phyloP scores from a whole-genome alignment of 2,888 invertebrate species.

The Cryptophagus acutangulus region DNA sequence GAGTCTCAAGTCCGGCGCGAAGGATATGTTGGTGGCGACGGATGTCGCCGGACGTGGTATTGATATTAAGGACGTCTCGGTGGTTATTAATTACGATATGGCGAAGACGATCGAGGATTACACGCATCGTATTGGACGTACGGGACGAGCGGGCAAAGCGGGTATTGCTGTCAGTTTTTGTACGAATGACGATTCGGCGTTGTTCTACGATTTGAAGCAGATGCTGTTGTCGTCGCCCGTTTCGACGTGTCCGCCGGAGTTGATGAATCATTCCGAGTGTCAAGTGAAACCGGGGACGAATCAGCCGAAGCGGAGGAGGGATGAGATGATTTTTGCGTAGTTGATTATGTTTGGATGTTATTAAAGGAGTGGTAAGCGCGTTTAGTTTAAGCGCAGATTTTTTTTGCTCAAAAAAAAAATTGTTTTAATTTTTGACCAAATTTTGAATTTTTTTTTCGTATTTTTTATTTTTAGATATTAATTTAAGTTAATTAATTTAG shows the following conservation, averaged over 20 bases:
- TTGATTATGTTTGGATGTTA: too few relatives aligned
- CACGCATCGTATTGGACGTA: conserved; percentile 97
- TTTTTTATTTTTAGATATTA: too few relatives aligned
- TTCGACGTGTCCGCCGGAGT: conserved; percentile 91
- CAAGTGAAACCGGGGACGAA: conserved; percentile 98
- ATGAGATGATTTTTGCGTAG: conserved; percentile 93
- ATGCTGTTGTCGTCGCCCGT: conserved; percentile 83
- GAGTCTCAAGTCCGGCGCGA: conserved; percentile 90
- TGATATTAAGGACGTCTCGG: conserved; percentile 98
- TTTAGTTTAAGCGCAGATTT: too few relatives aligned
- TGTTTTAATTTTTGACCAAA: too few relatives aligned
- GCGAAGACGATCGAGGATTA: conserved; percentile 98
- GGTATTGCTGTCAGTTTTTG: conserved; percentile 95
- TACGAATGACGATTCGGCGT: conserved; percentile 90
- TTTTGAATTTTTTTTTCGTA: too few relatives aligned
- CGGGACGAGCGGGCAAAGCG: conserved; percentile 96
- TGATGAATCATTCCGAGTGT: conserved; percentile 97
- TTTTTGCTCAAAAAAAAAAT: too few relatives aligned
- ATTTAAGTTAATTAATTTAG: too few relatives aligned
- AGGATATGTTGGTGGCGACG: conserved; percentile 98
- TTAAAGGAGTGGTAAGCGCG: too few relatives aligned
- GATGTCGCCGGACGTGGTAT: conserved; percentile 99
- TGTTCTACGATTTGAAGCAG: conserved; percentile 98
- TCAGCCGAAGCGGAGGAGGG: conserved; percentile 86
- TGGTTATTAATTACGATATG: conserved; percentile 99